Percentiles rank a stretch among this genome's conserved stretches.
Evolutionary conservation across 1,140 invertebrate genomes (phyloP).

Genomic region (Lepidurus couesii): DNA sequence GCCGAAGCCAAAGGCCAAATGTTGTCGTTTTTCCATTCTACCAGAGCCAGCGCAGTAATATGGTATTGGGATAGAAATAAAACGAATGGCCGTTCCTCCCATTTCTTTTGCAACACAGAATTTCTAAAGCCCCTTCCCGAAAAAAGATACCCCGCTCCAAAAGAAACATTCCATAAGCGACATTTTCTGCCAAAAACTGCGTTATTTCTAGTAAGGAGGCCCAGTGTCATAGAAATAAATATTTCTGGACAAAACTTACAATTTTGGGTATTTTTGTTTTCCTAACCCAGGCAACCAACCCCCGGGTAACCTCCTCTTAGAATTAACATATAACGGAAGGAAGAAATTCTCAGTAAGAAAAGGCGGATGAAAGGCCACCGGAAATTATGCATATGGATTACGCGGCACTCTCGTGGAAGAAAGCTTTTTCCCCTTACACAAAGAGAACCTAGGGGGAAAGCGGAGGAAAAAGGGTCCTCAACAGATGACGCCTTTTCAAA

Average conservation of each 20-base stretch:
- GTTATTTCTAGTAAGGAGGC: background rate
- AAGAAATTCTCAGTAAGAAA: background rate
- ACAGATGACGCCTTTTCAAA: background rate
- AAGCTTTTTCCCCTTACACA: background rate
- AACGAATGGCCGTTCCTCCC: background rate
- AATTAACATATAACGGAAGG: background rate
- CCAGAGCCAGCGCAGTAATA: conserved; percentile 9
- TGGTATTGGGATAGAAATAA: background rate
- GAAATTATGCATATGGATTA: conserved; percentile 19
- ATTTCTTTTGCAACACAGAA: background rate
- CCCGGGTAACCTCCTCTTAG: background rate
- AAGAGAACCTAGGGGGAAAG: background rate
- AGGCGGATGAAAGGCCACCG: background rate
- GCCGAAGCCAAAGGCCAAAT: conserved; percentile 1
- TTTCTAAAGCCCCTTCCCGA: background rate
- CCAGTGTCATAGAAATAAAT: no score
- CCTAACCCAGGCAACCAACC: no score
- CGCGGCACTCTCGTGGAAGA: background rate
- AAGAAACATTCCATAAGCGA: background rate
- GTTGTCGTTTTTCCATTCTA: background rate
- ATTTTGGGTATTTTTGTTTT: no score
- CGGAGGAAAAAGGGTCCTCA: background rate
- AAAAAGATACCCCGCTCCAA: background rate
- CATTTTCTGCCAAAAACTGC: background rate
- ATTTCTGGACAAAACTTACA: no score